Evolutionary conservation across 2,797 vertebrate genomes (phyloP).

Genomic region (Rhadinocentrus ornatus): DNA sequence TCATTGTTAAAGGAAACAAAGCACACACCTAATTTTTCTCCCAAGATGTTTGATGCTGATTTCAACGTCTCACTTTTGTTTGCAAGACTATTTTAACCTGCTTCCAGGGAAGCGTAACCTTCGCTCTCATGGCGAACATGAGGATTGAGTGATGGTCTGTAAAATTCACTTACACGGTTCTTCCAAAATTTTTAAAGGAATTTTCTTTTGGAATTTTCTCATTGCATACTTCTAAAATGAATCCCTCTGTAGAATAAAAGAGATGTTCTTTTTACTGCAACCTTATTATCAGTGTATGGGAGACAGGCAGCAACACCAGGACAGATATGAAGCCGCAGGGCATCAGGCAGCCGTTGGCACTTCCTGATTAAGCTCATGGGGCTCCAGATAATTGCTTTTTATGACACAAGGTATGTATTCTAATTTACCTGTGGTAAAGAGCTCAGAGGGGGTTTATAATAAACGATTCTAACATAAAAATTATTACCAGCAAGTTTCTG

Average conservation of each 20-base stretch:
- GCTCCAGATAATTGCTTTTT: conserved; percentile 68
- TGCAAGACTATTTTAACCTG: too few species aligned
- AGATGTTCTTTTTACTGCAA: background rate
- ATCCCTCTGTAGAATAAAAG: background rate
- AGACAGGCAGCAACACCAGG: background rate
- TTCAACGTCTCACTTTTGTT: background rate
- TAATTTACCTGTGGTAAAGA: conserved; percentile 43
- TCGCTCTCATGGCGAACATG: too few species aligned
- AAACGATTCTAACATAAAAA: conserved; percentile 16
- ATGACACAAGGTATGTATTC: conserved; percentile 28
- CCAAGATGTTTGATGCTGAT: background rate
- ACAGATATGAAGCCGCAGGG: conserved; percentile 19
- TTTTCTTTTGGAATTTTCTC: background rate
- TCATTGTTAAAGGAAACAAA: too few species aligned
- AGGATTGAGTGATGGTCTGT: too few species aligned
- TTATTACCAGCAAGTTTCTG: conserved; percentile 8
- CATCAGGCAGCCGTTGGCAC: conserved; percentile 9
- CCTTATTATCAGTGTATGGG: conserved; percentile 13
- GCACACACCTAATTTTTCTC: background rate
- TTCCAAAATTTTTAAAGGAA: background rate
- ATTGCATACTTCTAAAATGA: background rate
- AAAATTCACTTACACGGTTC: background rate
- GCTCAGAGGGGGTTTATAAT: conserved; percentile 17
- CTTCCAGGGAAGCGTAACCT: too few species aligned
- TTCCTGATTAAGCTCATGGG: conserved; percentile 58